Percentiles rank a stretch among this genome's conserved stretches.
Evolutionary conservation across 30 jellyfish, hydroid and myxozoan genomes (phyloP).

Genomic region (Aurelia coerulea): DNA sequence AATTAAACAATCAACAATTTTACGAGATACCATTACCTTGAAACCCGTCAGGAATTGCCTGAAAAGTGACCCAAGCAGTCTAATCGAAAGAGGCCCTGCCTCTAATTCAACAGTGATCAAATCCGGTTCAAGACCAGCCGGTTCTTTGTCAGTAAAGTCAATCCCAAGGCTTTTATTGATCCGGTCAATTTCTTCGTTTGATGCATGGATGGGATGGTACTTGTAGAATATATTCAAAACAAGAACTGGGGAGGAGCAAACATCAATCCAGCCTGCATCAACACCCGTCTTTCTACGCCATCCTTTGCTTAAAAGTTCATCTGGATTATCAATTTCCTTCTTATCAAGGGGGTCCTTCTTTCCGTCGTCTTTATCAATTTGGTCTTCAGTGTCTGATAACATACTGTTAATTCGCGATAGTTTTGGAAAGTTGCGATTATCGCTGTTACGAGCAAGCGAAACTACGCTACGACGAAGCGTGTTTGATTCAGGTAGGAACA

Average conservation of each 20-base stretch:
- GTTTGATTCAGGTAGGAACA: conserved; percentile 89
- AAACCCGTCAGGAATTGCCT: conserved; percentile 90
- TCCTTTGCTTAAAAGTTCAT: conserved; percentile 76
- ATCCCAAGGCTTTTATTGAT: conserved; percentile 80
- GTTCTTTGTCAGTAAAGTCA: conserved; percentile 54
- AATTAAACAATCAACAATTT: too few relatives aligned
- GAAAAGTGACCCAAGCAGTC: conserved; percentile 86
- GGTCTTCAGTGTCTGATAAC: conserved; percentile 75
- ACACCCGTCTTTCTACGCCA: conserved; percentile 89
- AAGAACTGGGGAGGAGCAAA: conserved; percentile 92
- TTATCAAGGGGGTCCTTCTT: conserved; percentile 18
- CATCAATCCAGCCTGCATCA: conserved; percentile 85
- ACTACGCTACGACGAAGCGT: conserved; percentile 90
- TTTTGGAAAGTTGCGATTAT: conserved; percentile 37
- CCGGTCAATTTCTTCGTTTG: conserved; percentile 47
- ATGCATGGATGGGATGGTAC: conserved; percentile 83
- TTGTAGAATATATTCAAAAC: conserved; percentile 77
- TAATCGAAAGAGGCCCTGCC: conserved; percentile 95
- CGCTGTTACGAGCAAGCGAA: conserved; percentile 80
- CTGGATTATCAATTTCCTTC: conserved; percentile 37
- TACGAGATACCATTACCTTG: conserved; percentile 43
- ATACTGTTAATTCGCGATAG: conserved; percentile 60
- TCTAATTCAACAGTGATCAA: conserved; percentile 85
- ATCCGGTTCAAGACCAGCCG: conserved; percentile 82
- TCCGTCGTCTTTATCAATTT: conserved; percentile 45